Conservation (phyloP, 1,140 invertebrate species). For the Matsumurasca onukii region DNA sequence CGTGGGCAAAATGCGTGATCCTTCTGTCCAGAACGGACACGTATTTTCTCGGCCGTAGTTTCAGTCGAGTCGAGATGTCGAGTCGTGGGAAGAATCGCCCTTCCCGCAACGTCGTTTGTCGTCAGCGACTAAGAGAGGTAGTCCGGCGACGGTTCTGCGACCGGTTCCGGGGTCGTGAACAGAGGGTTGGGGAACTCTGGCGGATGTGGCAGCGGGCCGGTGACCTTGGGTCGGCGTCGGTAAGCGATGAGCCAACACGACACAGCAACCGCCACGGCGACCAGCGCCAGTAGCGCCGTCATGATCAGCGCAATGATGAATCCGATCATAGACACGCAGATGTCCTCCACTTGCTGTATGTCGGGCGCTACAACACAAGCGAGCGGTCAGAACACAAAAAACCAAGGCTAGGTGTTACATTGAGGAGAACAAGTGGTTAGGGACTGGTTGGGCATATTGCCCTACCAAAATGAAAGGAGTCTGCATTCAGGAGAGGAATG, state of each 20-base stretch:
- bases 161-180: constrained; percentile 80
- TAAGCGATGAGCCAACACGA: constrained; percentile 95
- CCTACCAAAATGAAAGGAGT: too few relatives aligned
- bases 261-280: constrained; percentile 90
- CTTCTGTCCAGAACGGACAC: not conserved
- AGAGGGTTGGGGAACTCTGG: constrained; percentile 93
- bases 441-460: too few relatives aligned
- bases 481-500: too few relatives aligned
- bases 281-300: constrained; percentile 85
- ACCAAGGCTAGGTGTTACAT: too few relatives aligned
- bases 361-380: constrained; percentile 55
- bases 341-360: constrained; percentile 73
- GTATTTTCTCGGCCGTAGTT: constrained; percentile 20
- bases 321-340: constrained; percentile 90
- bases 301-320: constrained; percentile 90
- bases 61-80: not conserved
- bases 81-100: not conserved
- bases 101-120: not conserved
- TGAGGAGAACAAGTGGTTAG: too few relatives aligned
- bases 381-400: not conserved
- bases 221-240: constrained; percentile 76
- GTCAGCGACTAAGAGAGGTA: constrained; percentile 60
- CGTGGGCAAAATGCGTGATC: not conserved
- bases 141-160: constrained; percentile 76
- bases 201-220: constrained; percentile 89